phyloP scores from a whole-genome alignment of 1,140 invertebrate species.

The Sycophaga agraensis region DNA sequence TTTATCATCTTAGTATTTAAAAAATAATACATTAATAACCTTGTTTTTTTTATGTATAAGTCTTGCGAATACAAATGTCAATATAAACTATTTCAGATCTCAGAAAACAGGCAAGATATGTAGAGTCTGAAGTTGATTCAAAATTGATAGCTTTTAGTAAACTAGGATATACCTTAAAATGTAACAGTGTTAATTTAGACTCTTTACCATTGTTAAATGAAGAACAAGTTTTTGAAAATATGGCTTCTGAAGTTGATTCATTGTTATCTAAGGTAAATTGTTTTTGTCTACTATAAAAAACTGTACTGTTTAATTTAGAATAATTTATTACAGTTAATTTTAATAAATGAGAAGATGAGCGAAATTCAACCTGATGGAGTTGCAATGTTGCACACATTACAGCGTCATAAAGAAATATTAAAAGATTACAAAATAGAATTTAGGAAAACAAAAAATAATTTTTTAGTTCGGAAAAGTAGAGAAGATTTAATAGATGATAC shows the following conservation, averaged over 20 bases:
- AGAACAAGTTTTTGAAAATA: slow-evolving; percentile 90
- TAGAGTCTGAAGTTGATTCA: slow-evolving; percentile 96
- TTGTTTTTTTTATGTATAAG: no score
- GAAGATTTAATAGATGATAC: slow-evolving; percentile 81
- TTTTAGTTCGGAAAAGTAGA: slow-evolving; percentile 77
- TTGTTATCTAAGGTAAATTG: slow-evolving; percentile 74
- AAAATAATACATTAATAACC: no score
- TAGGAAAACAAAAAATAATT: slow-evolving; percentile 86
- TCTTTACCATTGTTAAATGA: slow-evolving; percentile 80
- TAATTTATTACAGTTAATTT: slow-evolving; percentile 65
- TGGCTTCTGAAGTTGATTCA: slow-evolving; percentile 89
- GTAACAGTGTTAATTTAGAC: slow-evolving; percentile 62
- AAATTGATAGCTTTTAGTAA: slow-evolving; percentile 96
- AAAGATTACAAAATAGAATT: slow-evolving; percentile 94
- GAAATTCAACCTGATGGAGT: slow-evolving; percentile 76
- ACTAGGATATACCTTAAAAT: slow-evolving; percentile 73
- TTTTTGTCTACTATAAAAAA: not conserved
- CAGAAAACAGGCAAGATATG: slow-evolving; percentile 85
- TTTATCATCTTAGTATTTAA: no score
- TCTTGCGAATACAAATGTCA: no score
- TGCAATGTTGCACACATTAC: slow-evolving; percentile 87
- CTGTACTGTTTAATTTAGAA: not conserved
- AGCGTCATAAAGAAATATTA: slow-evolving; percentile 89
- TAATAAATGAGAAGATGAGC: slow-evolving; percentile 86
- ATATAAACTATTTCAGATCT: slow-evolving; percentile 73